Conservation (phyloP, 2,113 vertebrate genomes). For the Pampusana beccarii region DNA sequence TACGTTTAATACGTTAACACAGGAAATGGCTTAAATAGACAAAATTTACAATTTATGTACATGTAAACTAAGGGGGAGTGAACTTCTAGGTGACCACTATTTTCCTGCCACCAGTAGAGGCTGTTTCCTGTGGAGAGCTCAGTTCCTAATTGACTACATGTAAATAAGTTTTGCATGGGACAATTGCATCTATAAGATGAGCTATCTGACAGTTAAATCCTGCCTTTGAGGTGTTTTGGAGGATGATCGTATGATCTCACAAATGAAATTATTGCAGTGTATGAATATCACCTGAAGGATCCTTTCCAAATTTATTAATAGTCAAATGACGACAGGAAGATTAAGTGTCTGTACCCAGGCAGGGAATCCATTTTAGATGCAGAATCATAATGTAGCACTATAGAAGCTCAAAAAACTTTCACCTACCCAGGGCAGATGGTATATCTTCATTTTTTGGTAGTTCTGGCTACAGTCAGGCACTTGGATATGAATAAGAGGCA, state of each 20-base stretch:
- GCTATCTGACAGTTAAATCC: background rate
- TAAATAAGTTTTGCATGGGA: background rate
- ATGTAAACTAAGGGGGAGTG: background rate
- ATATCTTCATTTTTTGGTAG: background rate
- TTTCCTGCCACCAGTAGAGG: background rate
- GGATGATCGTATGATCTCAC: background rate
- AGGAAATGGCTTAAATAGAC: background rate
- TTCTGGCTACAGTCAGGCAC: background rate
- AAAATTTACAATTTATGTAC: background rate
- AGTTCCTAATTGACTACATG: background rate
- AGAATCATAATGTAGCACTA: background rate
- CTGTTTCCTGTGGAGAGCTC: background rate
- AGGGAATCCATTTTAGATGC: background rate
- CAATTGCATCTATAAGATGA: background rate
- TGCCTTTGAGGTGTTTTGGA: background rate
- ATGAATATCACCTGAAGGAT: background rate
- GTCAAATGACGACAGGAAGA: background rate
- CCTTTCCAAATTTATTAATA: background rate
- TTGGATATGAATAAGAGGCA: background rate
- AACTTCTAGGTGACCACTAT: background rate
- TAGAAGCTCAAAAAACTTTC: background rate
- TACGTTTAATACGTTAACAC: background rate
- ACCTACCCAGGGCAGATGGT: background rate
- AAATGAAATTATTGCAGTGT: background rate
- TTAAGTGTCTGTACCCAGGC: background rate